Base-by-base conservation (phyloP, 2,113 vertebrate species). In the Scophthalmus maximus region DNA sequence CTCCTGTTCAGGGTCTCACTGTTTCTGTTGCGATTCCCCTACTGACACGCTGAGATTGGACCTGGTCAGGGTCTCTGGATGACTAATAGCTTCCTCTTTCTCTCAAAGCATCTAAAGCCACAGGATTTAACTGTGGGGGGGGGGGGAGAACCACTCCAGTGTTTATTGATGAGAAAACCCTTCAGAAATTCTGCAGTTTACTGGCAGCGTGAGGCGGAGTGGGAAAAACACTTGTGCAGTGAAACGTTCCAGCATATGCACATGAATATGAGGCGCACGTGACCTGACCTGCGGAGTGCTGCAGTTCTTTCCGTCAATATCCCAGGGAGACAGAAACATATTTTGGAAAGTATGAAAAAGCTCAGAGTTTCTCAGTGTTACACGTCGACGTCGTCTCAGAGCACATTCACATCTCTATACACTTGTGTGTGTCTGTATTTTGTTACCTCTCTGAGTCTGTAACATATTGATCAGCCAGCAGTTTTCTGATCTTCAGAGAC, bases 71-170 rank as follows among this genome's bases (percentile, higher is more conserved):
- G 29, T 44, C 26, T 65, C 36, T 27, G n/a, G 36, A 83, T 76
- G 84, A 87, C 42, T 79, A 53, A 78, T 53, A 56, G 65, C n/a
- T 59, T 36, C 22, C 59, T n/a, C 29, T 14, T 57, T 40, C 64
- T 59, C 25, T 34, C 2, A n/a, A 49, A 36, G 14, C 59, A 27
- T 52, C 2, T 14, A 7, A n/a, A 70, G 17, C 51, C 47, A 23
- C 25, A 15, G 8, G 7, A 49, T 15, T 7, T 47, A 25, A 40
- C 12, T 23, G 22, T 6, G 5, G 15, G 5, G 11, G 23, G 61
- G 10, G 22, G 8, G 5, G 15, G 5, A 15, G 23, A 59, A 14
- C 18, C 18, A 12, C 17, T 25, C 3, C 5, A 29, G 34, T 4
- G n/a, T 57, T 27, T n/a, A 18, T 12, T 17, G 27, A 20, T 46